Evolutionary conservation across 1,140 invertebrate species (phyloP), one percentile per base, ranked within the genome.

Genomic region (Pogonomyrmex californicus): DNA sequence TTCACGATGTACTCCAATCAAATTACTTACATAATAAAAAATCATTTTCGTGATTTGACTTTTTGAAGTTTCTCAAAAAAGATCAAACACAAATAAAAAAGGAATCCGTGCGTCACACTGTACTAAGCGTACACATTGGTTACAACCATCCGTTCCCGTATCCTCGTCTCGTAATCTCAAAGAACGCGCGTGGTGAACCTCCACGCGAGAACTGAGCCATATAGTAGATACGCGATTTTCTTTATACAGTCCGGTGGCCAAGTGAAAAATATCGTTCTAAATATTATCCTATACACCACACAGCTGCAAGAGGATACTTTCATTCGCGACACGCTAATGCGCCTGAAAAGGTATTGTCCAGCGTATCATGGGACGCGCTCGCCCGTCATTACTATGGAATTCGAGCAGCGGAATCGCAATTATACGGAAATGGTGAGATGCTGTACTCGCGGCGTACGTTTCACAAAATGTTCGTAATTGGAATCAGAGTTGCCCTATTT

Each of bases 261-360:
- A 95, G 95, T 95, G 95, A 95, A 95, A 95, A 95, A 95, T 95
- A 95, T 95, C 94, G 95, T 95, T 95, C 95, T 95, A 95, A 95
- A 95, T 95, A 95, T 95, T 95, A 95, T 94, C 93, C 92, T 93
- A 92, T 88, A 94, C 90, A 92, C 92, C 90, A 87, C 78, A 71
- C 82, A 83, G 85, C 65, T 71, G 88, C 54, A 30, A 23, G 65
- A 92, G 86, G 93, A 93, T 95, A 95, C 95, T 95, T 95, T 95
- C 95, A 95, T 95, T 95, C 93, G 93, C 90, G 93, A 95, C 94
- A 95, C 95, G 94, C 95, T 92, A 95, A 91, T 90, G 78, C 71
- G 76, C 91, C 81, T 87, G 95, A 76, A 90, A 93, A 95, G 95
- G 88, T 95, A 44, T 95, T 95, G 94, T 94, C 95, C 88, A 77